Evolutionary conservation across 2,113 vertebrate genomes (phyloP), one percentile per base, ranked within the genome.

Genomic region (Anoplopoma fimbria): DNA sequence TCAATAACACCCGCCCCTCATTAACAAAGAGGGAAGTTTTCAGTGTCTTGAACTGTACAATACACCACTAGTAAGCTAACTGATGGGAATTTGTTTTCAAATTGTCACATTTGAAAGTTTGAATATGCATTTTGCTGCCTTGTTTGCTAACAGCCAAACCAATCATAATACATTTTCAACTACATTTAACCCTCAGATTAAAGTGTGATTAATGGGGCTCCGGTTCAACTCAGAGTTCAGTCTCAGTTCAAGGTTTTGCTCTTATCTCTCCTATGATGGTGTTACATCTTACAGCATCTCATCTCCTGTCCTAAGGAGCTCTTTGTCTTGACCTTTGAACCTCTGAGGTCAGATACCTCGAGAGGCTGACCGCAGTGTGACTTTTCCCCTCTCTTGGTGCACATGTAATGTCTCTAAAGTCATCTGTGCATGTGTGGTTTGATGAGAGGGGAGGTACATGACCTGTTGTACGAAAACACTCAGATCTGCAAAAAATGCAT

Each of bases 281-380:
- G 67, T 53, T 36, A 68, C 76, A 87, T 92, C 89, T 92, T 61
- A 75, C 69, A 62, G 64, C 77, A 83, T 88, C 86, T 89, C 67
- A 74, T 87, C 68, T 89, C 75, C 61, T 67, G 70, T 83, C 84
- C 62, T 64, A 63, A 73, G 87, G 79, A 84, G 69, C 69, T 85
- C 76, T 86, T 83, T 83, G 60, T 75, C 4, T 6, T 91, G 87
- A 90, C 86, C 86, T 88, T 63, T 89, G 65, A 88, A 82, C 91
- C 86, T 79, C 60, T 71, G 77, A 79, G 82, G 82, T 91, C 78
- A 79, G 17, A 60, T 31, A 81, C 40, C 33, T 62, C 49, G 40
- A 4, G 33, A 83, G 65, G 25, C 25, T 89, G 79, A 92, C 83
- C 76, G 27, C 68, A 75, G 45, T 36, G 76, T 86, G 84, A 90